Evolutionary conservation across 2,113 vertebrate species (phyloP).

Genomic region (Ceuthmochares aereus): DNA sequence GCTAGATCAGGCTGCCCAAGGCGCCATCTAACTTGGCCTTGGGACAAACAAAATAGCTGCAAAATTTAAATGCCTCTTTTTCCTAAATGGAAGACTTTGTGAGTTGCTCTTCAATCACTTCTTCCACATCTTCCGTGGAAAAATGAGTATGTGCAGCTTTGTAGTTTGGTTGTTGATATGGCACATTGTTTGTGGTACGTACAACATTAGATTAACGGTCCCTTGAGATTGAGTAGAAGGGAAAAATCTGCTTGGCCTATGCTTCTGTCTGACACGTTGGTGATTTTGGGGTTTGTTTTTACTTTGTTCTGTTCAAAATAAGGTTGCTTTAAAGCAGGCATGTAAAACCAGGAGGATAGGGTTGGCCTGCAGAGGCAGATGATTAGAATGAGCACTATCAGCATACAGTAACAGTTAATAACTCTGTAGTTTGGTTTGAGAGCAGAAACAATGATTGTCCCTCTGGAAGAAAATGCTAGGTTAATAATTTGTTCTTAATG

Average conservation of each 20-base stretch:
- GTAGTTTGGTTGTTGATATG: background rate
- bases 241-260: background rate
- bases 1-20: too few relatives aligned
- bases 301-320: background rate
- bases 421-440: background rate
- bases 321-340: background rate
- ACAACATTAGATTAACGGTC: background rate
- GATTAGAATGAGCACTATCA: background rate
- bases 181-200: accelerated
- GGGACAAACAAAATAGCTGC: background rate
- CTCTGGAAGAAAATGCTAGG: background rate
- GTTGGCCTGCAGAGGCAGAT: background rate
- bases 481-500: background rate
- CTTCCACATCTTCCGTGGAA: too few relatives aligned
- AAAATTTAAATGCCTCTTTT: background rate
- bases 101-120: background rate
- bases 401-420: background rate
- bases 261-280: background rate
- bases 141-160: accelerated
- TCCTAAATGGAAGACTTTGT: background rate
- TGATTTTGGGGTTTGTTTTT: background rate
- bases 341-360: background rate
- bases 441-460: background rate
- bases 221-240: background rate
- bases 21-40: background rate